Evolutionary conservation across 2,888 invertebrate genomes (phyloP), one percentile per base, ranked within the genome.

Genomic region (Sialis fuliginosa): DNA sequence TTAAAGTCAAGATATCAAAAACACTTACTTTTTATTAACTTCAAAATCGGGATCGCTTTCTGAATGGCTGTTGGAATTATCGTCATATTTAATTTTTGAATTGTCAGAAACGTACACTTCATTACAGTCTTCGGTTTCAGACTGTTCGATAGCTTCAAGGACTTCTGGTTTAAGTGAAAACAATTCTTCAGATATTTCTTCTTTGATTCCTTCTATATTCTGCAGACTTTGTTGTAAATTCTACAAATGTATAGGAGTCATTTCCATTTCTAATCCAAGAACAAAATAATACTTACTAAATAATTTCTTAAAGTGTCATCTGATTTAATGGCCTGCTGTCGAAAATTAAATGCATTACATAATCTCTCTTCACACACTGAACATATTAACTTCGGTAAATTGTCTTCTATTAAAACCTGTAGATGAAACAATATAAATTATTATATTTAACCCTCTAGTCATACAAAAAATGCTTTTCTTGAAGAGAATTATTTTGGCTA

Each of bases 301-400:
- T 48, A 49, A 43, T 48, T 51, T 44, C 48, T 42, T n/a, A 55
- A 42, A 12, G 52, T 48, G 45, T 51, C 46, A 40, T 54, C 54
- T 6, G 58, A 57, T 50, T 55, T 54, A 45, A 52, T 53, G 44
- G 56, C 54, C 44, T 55, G 48, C 50, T 54, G 53, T 47, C 55
- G 54, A 45, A 59, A 58, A 44, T 55, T 54, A 44, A 54, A 58
- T 6, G 55, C 57, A 30, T 51, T 50, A 35, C 48, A 53, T 42
- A 60, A 50, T 51, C 56, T 57, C 41, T 55, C 52, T 48, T 55
- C 56, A 45, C 59, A 59, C 31, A 45, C 44, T 6, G 44, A 46
- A 45, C 59, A 59, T 9, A 59, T 45, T 46, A 51, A 52, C 22
- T 48, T 50, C 2, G 58, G 55, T 6, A 55, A 44, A 33, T 48